These are phyloP conservation scores for Seira ritae DNA, from an alignment of 2,888 invertebrate species.

Conservation along the genomic window DNA sequence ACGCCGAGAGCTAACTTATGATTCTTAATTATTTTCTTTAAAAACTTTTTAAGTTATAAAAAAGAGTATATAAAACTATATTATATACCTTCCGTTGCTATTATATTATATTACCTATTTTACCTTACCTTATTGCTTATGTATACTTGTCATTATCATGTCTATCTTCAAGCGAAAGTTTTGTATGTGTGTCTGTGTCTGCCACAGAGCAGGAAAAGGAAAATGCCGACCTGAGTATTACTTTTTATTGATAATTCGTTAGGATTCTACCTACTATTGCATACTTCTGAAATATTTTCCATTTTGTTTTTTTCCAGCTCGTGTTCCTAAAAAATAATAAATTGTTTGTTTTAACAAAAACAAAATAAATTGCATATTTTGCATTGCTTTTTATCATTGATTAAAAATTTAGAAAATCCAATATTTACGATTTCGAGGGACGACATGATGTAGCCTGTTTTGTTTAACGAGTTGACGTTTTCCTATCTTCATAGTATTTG, in stretches of 20 bases:
- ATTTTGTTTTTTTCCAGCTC: background rate
- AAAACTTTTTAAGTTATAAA: conserved; percentile 1
- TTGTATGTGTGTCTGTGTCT: background rate
- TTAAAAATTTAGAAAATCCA: too few species aligned
- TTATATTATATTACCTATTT: too few species aligned
- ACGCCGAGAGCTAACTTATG: conserved; percentile 36
- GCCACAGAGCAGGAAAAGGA: background rate
- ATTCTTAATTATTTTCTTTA: background rate
- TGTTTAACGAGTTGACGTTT: background rate
- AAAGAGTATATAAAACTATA: background rate
- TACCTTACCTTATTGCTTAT: background rate
- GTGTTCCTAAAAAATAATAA: conserved; percentile 11
- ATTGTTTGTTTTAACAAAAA: background rate
- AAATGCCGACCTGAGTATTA: background rate
- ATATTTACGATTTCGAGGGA: too few species aligned
- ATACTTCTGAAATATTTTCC: background rate
- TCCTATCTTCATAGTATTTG: background rate
- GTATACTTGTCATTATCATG: conserved; percentile 18
- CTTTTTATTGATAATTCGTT: background rate
- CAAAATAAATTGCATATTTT: too few species aligned
- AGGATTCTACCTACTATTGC: too few species aligned
- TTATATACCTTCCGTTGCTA: too few species aligned
- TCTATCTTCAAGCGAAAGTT: background rate
- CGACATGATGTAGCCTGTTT: background rate
- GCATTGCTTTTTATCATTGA: too few species aligned